Base-by-base conservation (phyloP, 2,113 vertebrate genomes). In the Arothron firmamentum region DNA sequence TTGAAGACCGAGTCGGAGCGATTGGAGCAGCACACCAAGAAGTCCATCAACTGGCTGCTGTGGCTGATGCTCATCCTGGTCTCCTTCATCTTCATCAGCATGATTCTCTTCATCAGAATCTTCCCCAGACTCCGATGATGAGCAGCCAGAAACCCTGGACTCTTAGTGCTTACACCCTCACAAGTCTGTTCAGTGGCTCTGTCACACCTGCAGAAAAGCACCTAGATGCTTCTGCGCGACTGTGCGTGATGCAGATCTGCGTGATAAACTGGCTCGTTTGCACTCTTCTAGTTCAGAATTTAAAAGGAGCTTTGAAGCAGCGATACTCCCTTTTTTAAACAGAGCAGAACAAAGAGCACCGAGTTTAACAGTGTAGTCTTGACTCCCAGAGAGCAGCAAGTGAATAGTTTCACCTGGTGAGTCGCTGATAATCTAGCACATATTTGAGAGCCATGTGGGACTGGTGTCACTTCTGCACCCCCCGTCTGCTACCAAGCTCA, bases 81-180 rank as follows among this genome's bases (percentile, higher is more conserved):
- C 60, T 98, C 95, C 62, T 97, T 96, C 77, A 92, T 92, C 66
- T 99, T 99, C 76, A 98, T 99, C 78, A 94, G 94, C 75, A 97
- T 96, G 95, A 98, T 99, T 79, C 93, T 99, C 57, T 99, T 99
- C 70, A 99, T 99, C 65, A 89, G 96, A 38, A 90, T 99, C 65
- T 95, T 99, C 81, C 97, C 96, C 57, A 90, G 94, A 61, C 92
- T 98, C 34, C 93, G 94, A 83, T 98, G 92, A 95, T 81, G 74
- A 76, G 13, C 0, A 61, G 14, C 18, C 2, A 12, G 42, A 5
- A n/a, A 5, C 47, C 21, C 41, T 46, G 62, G 78, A 82, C 79
- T 81, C 57, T 69, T 63, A 52, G 56, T 52, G 41, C 43, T 41
- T 0, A 9, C 28, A 5, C 16, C 34, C 43, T 65, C 47, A 56